A percentile compares a stretch with the other conserved stretches of the same genome.
Conservation (phyloP, 2,113 vertebrate genomes). For the Pipra filicauda region DNA sequence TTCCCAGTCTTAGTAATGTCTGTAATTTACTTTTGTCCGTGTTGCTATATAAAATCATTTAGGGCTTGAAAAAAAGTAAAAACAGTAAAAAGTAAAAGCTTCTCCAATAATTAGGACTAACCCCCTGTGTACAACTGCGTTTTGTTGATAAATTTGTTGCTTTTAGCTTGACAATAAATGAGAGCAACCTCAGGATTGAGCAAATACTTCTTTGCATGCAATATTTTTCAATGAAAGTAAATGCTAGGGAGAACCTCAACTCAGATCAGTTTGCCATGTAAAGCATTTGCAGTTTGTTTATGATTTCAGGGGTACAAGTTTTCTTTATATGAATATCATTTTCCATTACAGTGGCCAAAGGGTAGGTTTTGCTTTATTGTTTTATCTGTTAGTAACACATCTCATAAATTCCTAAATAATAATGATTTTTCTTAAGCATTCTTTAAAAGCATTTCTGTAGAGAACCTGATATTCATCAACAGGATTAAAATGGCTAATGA, state of each 20-base stretch:
- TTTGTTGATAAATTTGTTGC: neutral
- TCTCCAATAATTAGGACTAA: neutral
- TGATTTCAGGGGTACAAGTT: neutral
- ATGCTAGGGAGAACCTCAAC: neutral
- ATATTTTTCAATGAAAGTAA: neutral
- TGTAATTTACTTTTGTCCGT: neutral
- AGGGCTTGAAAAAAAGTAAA: neutral
- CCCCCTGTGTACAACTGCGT: neutral
- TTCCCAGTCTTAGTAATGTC: neutral
- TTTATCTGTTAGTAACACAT: conserved; percentile 14
- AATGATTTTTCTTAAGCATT: conserved; percentile 29
- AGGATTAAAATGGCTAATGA: conserved; percentile 59
- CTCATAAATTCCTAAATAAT: conserved; percentile 18
- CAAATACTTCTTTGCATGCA: neutral
- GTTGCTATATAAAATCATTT: neutral
- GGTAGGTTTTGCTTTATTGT: neutral
- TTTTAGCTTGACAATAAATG: neutral
- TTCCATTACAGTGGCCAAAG: neutral
- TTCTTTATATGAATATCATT: neutral
- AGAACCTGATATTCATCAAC: conserved; percentile 20
- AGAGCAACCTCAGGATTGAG: neutral
- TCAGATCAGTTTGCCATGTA: neutral
- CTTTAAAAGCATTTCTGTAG: conserved; percentile 53
- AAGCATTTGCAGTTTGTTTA: neutral
- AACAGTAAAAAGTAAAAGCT: neutral